Evolutionary conservation across 2,888 invertebrate species (phyloP), one percentile per base, ranked within the genome.

Genomic region (Callimorpha dominula): DNA sequence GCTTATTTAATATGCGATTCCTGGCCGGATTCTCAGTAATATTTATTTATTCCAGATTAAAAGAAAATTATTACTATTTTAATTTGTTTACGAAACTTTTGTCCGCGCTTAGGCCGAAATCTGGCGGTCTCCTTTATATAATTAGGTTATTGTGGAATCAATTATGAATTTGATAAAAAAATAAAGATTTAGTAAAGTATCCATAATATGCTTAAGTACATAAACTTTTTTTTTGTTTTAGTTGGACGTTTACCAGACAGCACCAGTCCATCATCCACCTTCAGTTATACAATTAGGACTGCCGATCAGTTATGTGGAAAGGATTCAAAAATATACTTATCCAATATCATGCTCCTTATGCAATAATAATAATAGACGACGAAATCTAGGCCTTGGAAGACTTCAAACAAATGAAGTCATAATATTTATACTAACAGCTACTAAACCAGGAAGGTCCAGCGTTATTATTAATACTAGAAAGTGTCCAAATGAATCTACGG

Each of bases 381-480:
- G 75, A 74, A 72, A 70, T 14, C 52, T 43, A 60, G 54, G 71
- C 14, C 68, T 65, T 49, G 17, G 76, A 46, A 72, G n/a, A 43
- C 14, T 62, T 50, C 77, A 70, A 57, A 71, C 80, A 15, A 74
- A 73, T 15, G 43, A 70, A 49, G 20, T 85, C 1, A 77, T 71
- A 67, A 68, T 86, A 62, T 78, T 80, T n/a, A 15, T 84, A 17
- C 86, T 83, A 14, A 54, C 76, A 31, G 70, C 43, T 8, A 40
- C 64, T 20, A 76, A 71, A 65, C 71, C 77, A 52, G 74, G 78
- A 65, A 81, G 75, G 65, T 80, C 87, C 0, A 87, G 86, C 42
- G 85, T 91, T 50, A 78, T 84, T 1, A 82, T 91, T 65, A 85
- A 89, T 52, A 78, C 84, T 5, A 79, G 64, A 42, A 77, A 66